Evolutionary conservation across 2,888 invertebrate genomes (phyloP).

Genomic region (Cryptocephalus primarius): DNA sequence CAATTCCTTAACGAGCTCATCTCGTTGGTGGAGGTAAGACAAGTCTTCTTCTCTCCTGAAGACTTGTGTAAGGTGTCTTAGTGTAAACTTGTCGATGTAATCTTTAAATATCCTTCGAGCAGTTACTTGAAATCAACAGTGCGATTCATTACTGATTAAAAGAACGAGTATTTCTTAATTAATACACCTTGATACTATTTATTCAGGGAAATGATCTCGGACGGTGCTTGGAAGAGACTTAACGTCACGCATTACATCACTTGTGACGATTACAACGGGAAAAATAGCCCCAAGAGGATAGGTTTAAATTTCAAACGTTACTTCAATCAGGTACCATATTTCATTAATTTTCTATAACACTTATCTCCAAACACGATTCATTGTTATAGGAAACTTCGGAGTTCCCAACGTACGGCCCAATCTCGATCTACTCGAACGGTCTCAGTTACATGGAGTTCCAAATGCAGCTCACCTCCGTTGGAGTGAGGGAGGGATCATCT

Average conservation of each 20-base stretch:
- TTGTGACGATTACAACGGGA: conserved; percentile 70
- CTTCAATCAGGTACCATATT: conserved; percentile 45
- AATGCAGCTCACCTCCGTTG: conserved; percentile 59
- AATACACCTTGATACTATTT: no score
- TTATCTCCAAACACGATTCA: neutral
- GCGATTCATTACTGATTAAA: no score
- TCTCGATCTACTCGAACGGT: conserved; percentile 55
- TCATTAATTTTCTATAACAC: neutral
- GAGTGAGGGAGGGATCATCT: conserved; percentile 61
- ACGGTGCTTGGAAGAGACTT: conserved; percentile 62
- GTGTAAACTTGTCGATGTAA: no score
- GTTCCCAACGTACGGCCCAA: conserved; percentile 58
- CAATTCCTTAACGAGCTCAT: no score
- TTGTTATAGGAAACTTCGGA: conserved; percentile 35
- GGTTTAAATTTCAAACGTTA: conserved; percentile 59
- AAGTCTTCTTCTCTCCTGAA: no score
- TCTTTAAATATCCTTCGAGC: no score
- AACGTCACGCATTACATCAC: conserved; percentile 53
- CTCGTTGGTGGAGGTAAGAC: no score
- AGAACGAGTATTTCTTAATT: no score
- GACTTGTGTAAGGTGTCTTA: no score
- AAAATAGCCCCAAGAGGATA: conserved; percentile 58
- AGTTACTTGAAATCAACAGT: no score
- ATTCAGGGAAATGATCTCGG: conserved; percentile 53
- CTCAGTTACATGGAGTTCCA: conserved; percentile 65